Base-by-base conservation (phyloP, 2,113 vertebrate genomes). In the Tetraodon nigroviridis region DNA sequence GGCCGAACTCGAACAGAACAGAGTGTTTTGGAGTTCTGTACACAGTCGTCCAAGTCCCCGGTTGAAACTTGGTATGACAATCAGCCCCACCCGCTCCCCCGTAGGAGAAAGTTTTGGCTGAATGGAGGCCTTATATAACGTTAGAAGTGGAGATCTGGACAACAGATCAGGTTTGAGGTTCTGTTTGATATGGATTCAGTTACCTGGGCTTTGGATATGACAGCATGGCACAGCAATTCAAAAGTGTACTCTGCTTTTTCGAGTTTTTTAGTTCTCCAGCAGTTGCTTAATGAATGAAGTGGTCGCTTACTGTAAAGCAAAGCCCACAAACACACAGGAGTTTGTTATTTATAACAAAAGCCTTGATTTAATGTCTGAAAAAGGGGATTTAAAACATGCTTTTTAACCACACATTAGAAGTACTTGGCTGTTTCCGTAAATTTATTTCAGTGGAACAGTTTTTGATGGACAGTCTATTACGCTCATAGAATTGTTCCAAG, bases 151-250 rank as follows among this genome's bases (percentile, higher is more conserved):
- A 59, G 52, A 65, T 60, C 69, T 40, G 59, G 69, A 74, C 70
- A 62, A 50, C 51, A 53, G 21, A 72, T 17, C 3, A 7, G 55
- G 44, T 49, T 70, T 67, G 67, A 76, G 71, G 69, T 67, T 71
- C 77, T 73, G 67, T 64, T 75, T 71, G 73, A 82, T 76, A 84
- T 55, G 67, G 69, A 78, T 76, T 80, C 47, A 69, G 78, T 76
- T 75, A 75, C 54, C 76, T 22, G 5, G 45, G 61, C 58, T 69
- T 29, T 76, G 73, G 81, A 67, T 76, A 21, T 76, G 82, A 58
- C 67, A 42, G 50, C 58, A 58, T 74, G 73, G 64, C 69, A 55
- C 46, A 10, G 57, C 12, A 17, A 19, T 55, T 29, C 24, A 57
- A 71, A 79, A 55, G 49, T 65, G 57, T 73, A 62, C 66, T 61